A percentile compares a stretch with the other conserved stretches of the same genome.
Evolutionary conservation across 1,140 invertebrate species (phyloP).

Genomic region (Hirudo medicinalis): DNA sequence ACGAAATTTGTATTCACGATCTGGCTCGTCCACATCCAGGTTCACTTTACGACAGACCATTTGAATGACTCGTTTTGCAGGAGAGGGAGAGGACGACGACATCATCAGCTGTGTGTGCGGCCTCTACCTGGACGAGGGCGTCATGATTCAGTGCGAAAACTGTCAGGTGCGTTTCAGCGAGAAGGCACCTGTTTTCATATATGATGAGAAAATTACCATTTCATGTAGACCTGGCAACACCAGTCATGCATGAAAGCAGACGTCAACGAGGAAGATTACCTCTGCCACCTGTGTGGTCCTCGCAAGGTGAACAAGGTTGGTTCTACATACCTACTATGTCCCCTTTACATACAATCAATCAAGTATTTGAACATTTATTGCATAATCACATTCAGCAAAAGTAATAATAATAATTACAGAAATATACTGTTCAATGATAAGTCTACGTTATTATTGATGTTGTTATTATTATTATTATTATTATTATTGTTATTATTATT

Average conservation of each 20-base stretch:
- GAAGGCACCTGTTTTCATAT: background rate
- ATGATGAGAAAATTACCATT: background rate
- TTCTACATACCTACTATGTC: conserved; percentile 29
- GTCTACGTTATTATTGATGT: too few relatives aligned
- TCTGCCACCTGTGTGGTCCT: conserved; percentile 72
- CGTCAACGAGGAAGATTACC: conserved; percentile 56
- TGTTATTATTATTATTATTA: too few relatives aligned
- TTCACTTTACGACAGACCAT: too few relatives aligned
- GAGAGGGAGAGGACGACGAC: conserved; percentile 57
- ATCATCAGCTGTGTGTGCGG: conserved; percentile 91
- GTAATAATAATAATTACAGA: too few relatives aligned
- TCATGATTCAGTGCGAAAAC: conserved; percentile 88
- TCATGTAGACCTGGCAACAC: conserved; percentile 69
- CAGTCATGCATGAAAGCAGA: conserved; percentile 68
- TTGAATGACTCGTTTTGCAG: too few relatives aligned
- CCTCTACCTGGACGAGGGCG: conserved; percentile 79
- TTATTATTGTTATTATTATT: too few relatives aligned
- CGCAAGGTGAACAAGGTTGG: conserved; percentile 42
- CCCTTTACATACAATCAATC: too few relatives aligned
- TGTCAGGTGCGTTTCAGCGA: conserved; percentile 55
- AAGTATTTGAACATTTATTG: too few relatives aligned
- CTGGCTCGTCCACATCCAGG: too few relatives aligned
- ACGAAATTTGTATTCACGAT: too few relatives aligned
- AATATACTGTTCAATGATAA: too few relatives aligned
- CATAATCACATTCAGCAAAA: too few relatives aligned